phyloP scores from a whole-genome alignment of 2,113 vertebrate genomes.

The Zosterops pallidus region DNA sequence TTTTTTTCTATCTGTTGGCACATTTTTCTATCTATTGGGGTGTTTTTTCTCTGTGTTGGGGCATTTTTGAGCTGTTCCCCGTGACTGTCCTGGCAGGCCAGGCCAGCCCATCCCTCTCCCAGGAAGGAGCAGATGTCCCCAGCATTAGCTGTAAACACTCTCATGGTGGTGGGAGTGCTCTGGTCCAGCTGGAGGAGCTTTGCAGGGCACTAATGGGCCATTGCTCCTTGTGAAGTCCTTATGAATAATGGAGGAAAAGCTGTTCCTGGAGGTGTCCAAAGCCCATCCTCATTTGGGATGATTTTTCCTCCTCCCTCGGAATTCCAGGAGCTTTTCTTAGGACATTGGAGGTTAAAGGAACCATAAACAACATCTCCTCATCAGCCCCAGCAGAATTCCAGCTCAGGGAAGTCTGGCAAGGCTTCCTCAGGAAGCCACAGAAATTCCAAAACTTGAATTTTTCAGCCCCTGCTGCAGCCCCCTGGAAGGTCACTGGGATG shows the following conservation, averaged over 20 bases:
- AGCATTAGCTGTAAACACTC: background rate
- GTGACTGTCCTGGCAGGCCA: background rate
- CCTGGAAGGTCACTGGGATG: background rate
- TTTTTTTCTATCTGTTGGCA: background rate
- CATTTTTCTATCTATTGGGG: too few relatives aligned
- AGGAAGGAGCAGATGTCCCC: background rate
- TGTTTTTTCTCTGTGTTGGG: background rate
- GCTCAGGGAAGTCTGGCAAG: background rate
- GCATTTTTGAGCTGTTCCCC: too few relatives aligned
- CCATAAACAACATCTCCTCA: background rate
- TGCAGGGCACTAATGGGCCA: background rate
- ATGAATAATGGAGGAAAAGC: background rate
- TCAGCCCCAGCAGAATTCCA: background rate
- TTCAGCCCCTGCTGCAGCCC: background rate
- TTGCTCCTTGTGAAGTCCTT: background rate
- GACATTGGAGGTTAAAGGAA: background rate
- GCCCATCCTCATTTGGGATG: background rate
- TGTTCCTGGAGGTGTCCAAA: background rate
- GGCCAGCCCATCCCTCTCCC: background rate
- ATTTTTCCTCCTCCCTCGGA: background rate
- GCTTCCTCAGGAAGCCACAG: background rate
- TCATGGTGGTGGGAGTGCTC: background rate
- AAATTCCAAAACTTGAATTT: accelerated
- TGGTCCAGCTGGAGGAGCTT: background rate
- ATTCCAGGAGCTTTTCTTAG: background rate